A percentile compares a stretch with the other conserved stretches of the same genome.
phyloP scores from a whole-genome alignment of 37 sponge, comb jelly and placozoan species.

The Cladorhizidae sp. region DNA sequence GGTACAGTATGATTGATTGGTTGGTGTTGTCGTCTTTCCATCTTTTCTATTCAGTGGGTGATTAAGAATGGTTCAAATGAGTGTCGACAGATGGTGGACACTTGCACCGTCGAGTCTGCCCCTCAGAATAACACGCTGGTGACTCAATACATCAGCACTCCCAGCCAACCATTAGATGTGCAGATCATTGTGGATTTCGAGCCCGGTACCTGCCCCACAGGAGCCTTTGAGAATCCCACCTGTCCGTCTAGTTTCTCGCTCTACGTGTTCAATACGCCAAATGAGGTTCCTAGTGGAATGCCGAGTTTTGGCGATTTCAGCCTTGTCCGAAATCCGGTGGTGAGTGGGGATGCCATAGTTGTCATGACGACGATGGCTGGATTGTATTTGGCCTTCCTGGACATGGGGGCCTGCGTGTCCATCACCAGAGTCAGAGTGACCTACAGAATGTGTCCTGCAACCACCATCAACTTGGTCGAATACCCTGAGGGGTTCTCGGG shows the following conservation, averaged over 20 bases:
- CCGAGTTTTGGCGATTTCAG: no score
- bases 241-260: neutral
- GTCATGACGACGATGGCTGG: neutral
- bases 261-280: neutral
- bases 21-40: no score
- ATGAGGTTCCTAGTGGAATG: no score
- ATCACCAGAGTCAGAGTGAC: conserved; percentile 13
- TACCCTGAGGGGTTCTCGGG: neutral
- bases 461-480: neutral
- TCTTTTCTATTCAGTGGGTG: conserved; percentile 4
- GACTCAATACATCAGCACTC: neutral
- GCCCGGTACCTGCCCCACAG: neutral
- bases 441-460: neutral
- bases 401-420: neutral
- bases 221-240: neutral
- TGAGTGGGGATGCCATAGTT: no score
- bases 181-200: neutral
- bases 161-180: neutral
- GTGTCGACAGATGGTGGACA: neutral
- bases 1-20: no score
- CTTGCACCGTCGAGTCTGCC: neutral
- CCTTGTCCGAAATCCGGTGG: no score
- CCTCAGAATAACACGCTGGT: neutral
- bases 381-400: conserved; percentile 5
- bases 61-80: neutral